Conservation (phyloP, 2,113 vertebrate species). For the Psittacara wagleri region DNA sequence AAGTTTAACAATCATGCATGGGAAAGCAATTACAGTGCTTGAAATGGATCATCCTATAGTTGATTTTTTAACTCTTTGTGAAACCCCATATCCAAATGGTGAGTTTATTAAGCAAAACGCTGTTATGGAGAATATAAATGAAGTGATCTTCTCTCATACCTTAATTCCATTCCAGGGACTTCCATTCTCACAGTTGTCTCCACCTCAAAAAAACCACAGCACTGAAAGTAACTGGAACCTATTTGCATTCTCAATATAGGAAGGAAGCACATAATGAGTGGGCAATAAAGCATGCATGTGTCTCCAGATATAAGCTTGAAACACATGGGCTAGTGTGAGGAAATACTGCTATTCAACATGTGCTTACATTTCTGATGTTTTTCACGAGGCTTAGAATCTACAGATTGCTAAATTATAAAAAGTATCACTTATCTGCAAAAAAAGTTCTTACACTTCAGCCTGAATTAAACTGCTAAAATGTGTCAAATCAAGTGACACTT, state of each 20-base stretch:
- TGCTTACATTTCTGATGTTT: background rate
- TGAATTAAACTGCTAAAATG: background rate
- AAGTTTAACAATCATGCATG: conserved; percentile 97
- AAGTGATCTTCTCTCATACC: background rate
- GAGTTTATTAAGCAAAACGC: conserved; percentile 58
- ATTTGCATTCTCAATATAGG: background rate
- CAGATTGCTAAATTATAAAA: background rate
- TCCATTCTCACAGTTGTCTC: background rate
- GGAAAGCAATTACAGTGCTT: conserved; percentile 95
- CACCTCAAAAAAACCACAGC: background rate
- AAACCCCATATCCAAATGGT: conserved; percentile 98
- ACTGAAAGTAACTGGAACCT: background rate
- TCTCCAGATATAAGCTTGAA: background rate
- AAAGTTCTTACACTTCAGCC: background rate
- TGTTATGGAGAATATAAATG: background rate
- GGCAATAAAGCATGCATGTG: background rate
- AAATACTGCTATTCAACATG: background rate
- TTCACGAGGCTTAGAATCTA: background rate
- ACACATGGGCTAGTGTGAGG: background rate
- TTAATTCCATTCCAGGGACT: background rate
- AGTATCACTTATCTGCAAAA: background rate
- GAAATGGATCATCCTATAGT: conserved; percentile 99
- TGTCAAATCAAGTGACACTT: background rate
- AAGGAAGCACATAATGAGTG: background rate
- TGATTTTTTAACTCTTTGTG: conserved; percentile 96